Base-by-base conservation (phyloP, 2,888 invertebrate species). In the Laothoe populi region DNA sequence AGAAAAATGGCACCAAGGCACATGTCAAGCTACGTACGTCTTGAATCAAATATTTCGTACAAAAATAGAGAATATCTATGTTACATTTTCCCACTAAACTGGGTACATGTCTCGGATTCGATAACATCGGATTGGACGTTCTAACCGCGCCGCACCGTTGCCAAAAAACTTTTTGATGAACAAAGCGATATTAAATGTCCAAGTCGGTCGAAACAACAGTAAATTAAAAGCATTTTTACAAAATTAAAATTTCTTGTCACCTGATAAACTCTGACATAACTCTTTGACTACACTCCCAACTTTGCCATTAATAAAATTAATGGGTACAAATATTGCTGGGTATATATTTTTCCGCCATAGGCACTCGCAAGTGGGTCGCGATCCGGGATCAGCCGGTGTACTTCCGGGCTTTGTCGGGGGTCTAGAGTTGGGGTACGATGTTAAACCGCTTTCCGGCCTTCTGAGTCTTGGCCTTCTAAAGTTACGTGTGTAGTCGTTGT, bases 81-180 rank as follows among this genome's bases (percentile, higher is more conserved):
- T 44, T 19, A 44, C 16, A 44, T 44, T 19, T 19, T 19, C 44
- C 19, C 19, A 38, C 38, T 38, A 44, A 44, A 44, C 16, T 7
- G 16, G 8, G 19, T 44, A 1, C n/a, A 8, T 2, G 44, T 10
- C 44, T 19, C 44, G 19, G 44, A 19, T 44, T 44, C 44, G 19
- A 19, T 44, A 44, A 19, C 19, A 19, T 44, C 19, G 44, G 44
- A 44, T 44, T 19, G 19, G 44, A 44, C 19, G n/a, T 8, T 19
- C 19, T 19, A 19, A 1, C 16, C 44, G n/a, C 10, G 13, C 13
- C 38, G 38, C 13, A 13, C 38, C 10, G 38, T 13, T 44, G 44
- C 44, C 44, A 44, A 44, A 19, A 44, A 44, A 44, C 19, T 19
- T 44, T 44, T 44, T 44, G 44, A 44, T 19, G 8, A 19, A 44